phyloP scores from a whole-genome alignment of 2,797 vertebrate species.

The Dryobates pubescens region DNA sequence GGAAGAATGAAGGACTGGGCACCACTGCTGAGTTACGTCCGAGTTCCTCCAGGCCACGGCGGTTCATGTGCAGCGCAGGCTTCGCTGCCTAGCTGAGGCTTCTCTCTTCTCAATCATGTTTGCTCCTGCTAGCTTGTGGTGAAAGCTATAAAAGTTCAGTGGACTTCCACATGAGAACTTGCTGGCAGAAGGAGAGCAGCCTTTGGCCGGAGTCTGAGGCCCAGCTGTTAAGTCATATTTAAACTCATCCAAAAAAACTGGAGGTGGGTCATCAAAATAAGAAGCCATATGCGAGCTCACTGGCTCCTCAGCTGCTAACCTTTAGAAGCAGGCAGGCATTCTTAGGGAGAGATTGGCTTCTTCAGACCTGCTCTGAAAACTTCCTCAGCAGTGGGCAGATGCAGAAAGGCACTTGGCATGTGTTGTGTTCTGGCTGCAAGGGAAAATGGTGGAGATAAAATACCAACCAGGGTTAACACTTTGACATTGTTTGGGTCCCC shows the following conservation, averaged over 20 bases:
- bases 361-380: not conserved
- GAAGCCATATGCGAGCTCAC: not conserved
- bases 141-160: not conserved
- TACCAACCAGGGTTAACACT: not conserved
- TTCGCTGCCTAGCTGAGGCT: not conserved
- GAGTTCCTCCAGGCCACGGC: not conserved
- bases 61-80: not conserved
- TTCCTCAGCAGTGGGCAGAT: not conserved
- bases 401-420: not conserved
- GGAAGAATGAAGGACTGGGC: not conserved
- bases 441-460: not conserved
- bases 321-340: not conserved
- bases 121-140: not conserved
- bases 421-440: not conserved
- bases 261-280: conserved; percentile 1
- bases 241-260: not conserved
- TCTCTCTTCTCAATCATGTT: not conserved
- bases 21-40: not conserved
- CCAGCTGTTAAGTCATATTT: not conserved
- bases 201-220: not conserved
- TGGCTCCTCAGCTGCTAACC: not conserved
- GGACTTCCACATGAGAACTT: conserved; percentile 5
- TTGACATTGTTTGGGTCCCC: rapidly evolving
- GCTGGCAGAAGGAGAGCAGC: not conserved
- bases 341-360: not conserved